phyloP scores from a whole-genome alignment of 2,888 invertebrate species.

The Ametastegia equiseti region DNA sequence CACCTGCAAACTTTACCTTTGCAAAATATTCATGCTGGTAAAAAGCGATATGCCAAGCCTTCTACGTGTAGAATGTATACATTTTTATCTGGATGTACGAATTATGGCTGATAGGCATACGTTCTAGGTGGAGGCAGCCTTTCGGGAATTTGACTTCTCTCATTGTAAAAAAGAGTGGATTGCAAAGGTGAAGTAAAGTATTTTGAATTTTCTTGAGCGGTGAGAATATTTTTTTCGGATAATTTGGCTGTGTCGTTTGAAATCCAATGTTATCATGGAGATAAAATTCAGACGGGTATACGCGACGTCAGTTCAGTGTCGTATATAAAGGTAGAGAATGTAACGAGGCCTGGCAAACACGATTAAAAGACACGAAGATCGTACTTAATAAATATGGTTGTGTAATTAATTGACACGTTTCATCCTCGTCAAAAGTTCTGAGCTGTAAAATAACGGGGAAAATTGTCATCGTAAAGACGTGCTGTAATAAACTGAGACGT shows the following conservation, averaged over 20 bases:
- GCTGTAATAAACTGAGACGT: slow-evolving; percentile 28
- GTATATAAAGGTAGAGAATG: neutral
- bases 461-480: slow-evolving; percentile 36
- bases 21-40: neutral
- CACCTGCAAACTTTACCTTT: neutral
- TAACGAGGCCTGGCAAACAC: slow-evolving; percentile 5
- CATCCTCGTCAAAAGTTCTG: slow-evolving; percentile 30
- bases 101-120: neutral
- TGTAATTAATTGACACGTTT: slow-evolving; percentile 39
- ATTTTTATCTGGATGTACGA: neutral
- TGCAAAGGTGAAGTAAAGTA: neutral
- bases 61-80: neutral
- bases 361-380: slow-evolving; percentile 30
- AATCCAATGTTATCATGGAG: neutral
- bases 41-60: too few species aligned
- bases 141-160: too few species aligned
- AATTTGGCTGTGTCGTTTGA: neutral
- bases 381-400: slow-evolving; percentile 23
- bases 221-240: neutral
- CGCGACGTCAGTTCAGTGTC: neutral
- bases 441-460: slow-evolving; percentile 15
- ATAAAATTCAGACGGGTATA: neutral
- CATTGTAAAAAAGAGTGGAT: neutral
- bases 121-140: too few species aligned
- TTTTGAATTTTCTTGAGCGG: neutral